These are phyloP conservation scores for Iphiclides podalirius DNA, from an alignment of 2,888 invertebrate genomes.

Conservation along the genomic window DNA sequence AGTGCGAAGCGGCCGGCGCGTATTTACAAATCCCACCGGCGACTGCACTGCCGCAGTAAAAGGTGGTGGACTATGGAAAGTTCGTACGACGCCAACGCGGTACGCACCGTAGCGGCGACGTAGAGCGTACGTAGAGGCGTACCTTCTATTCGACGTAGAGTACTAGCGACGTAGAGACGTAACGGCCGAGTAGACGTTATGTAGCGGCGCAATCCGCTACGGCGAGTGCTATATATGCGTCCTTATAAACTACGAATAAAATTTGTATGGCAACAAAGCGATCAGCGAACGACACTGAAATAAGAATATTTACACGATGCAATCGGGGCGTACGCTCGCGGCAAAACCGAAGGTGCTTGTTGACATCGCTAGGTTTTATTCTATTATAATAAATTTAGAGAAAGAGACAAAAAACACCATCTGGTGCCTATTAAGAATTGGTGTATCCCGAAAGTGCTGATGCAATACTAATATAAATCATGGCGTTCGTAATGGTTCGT, in stretches of 20 bases:
- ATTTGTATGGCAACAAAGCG: constrained; percentile 78
- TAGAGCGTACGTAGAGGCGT: too few relatives aligned
- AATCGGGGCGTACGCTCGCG: constrained; percentile 24
- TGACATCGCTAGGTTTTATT: too few relatives aligned
- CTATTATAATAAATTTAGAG: too few relatives aligned
- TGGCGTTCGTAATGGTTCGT: too few relatives aligned
- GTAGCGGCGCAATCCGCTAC: constrained; percentile 37
- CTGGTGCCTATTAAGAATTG: too few relatives aligned
- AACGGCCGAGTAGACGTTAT: too few relatives aligned
- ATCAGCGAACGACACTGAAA: constrained; percentile 66
- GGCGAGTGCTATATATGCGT: constrained; percentile 41
- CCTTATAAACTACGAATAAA: constrained; percentile 68
- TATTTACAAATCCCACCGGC: constrained; percentile 51
- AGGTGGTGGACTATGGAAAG: too few relatives aligned
- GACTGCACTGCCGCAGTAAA: constrained; percentile 14
- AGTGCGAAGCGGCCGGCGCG: constrained; percentile 38
- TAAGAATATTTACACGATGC: constrained; percentile 61
- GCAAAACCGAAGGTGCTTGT: not conserved
- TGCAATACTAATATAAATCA: too few relatives aligned
- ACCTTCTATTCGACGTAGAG: too few relatives aligned
- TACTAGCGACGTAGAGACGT: too few relatives aligned
- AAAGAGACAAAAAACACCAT: too few relatives aligned
- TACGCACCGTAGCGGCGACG: not conserved
- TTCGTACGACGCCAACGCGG: constrained; percentile 16
- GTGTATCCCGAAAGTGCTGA: too few relatives aligned